Percentiles rank a stretch among this genome's conserved stretches.
phyloP scores from a whole-genome alignment of 2,113 vertebrate species.

The Lophura nycthemera region DNA sequence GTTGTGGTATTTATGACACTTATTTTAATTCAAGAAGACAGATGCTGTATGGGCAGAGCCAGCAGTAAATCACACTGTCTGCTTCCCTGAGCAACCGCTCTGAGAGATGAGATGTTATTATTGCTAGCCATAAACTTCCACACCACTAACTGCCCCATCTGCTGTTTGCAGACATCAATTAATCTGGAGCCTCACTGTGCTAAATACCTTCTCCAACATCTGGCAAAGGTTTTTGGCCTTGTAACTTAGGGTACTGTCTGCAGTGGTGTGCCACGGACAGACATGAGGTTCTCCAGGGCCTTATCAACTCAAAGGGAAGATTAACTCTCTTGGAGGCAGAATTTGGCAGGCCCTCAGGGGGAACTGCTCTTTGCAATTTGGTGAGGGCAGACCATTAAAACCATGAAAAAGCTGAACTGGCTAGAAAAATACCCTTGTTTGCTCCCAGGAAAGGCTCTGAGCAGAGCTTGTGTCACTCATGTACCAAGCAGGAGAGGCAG shows the following conservation, averaged over 20 bases:
- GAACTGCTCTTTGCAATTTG: background rate
- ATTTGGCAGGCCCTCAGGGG: background rate
- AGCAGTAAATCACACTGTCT: background rate
- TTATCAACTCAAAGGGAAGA: background rate
- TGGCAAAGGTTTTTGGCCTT: background rate
- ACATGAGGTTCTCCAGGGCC: background rate
- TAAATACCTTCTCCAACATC: background rate
- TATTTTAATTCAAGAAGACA: background rate
- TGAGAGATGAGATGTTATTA: background rate
- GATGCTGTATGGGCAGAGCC: background rate
- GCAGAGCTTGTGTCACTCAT: background rate
- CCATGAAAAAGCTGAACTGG: background rate
- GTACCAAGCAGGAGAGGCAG: background rate
- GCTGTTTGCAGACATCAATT: background rate
- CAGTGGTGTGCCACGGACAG: background rate
- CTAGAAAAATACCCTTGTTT: background rate
- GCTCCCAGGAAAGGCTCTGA: background rate
- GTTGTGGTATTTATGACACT: background rate
- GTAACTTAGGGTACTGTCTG: background rate
- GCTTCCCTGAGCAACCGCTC: background rate
- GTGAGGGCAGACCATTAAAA: background rate
- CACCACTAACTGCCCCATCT: background rate
- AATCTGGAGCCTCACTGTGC: background rate
- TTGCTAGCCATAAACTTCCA: background rate
- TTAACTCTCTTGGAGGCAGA: background rate